Evolutionary conservation across 1,140 invertebrate genomes (phyloP), one percentile per base, ranked within the genome.

Genomic region (Drosophila albomicans): DNA sequence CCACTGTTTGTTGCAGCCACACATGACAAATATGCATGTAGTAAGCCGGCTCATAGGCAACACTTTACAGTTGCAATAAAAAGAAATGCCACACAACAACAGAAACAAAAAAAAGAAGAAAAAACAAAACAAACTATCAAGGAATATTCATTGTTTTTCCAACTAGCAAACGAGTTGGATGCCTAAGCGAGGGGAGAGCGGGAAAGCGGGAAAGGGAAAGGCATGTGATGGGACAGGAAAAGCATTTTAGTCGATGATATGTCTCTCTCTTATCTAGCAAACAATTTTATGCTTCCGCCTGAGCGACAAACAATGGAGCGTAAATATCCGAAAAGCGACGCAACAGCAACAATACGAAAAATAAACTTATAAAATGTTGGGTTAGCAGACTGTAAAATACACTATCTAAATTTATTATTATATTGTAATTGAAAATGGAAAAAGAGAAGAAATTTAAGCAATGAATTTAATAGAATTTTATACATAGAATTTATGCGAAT

Each of bases 211-310:
- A 3, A 11, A 16, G n/a, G 28, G 7, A 13, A 41, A 6, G 32
- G 30, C 20, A 25, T 25, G 20, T 25, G 41, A 4, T 20, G 25
- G 59, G 38, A 58, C 64, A 75, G 75, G 71, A 74, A 89, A 89
- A 79, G 56, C 85, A 78, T 89, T 89, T 85, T 79, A 81, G 75
- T 77, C 85, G 78, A 89, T 88, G 84, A 88, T 88, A 75, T 81
- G 77, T 84, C 85, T 71, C 66, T 65, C 51, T 69, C 67, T 89
- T 89, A 89, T 89, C 85, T 89, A 79, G 85, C 78, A 85, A 89
- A 85, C 85, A 89, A 89, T 89, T 89, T 89, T 81, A 85, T 89
- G 86, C 85, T 89, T 89, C 85, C 85, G 85, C 81, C 86, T 89
- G 85, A 89, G 85, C 85, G 85, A 89, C 85, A 89, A 89, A 89